Evolutionary conservation across 2,113 vertebrate species (phyloP).

Genomic region (Oreotrochilus melanogaster): DNA sequence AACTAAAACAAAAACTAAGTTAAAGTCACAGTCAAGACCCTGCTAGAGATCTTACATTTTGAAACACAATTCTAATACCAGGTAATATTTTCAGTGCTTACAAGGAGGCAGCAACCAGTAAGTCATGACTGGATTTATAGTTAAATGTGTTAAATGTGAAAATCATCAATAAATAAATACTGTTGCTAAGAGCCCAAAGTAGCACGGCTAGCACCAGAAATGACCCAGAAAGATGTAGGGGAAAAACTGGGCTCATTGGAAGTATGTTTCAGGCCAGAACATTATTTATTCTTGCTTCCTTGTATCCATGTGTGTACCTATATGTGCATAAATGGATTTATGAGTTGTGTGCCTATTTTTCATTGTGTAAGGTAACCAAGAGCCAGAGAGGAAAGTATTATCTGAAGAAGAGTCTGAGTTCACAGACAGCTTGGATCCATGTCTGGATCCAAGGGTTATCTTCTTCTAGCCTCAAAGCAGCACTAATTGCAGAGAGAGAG

Average conservation of each 20-base stretch:
- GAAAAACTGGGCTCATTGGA: background rate
- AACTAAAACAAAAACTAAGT: background rate
- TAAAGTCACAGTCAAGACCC: background rate
- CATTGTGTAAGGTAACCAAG: background rate
- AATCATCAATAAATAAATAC: background rate
- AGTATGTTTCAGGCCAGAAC: background rate
- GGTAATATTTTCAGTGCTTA: background rate
- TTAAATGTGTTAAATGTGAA: background rate
- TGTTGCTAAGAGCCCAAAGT: background rate
- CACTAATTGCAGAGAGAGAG: background rate
- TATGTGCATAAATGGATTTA: background rate
- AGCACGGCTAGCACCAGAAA: background rate
- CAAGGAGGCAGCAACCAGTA: background rate
- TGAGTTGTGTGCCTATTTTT: background rate
- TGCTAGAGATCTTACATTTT: background rate
- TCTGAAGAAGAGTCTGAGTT: background rate
- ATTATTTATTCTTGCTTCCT: background rate
- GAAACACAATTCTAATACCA: background rate
- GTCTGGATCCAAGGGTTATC: background rate
- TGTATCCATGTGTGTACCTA: fast-evolving
- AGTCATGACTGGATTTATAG: background rate
- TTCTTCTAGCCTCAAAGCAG: background rate
- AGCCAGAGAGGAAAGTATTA: background rate
- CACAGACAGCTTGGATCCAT: background rate
- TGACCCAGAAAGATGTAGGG: background rate